phyloP scores from a whole-genome alignment of 2,797 vertebrate species.

The Apogon hyalosoma region DNA sequence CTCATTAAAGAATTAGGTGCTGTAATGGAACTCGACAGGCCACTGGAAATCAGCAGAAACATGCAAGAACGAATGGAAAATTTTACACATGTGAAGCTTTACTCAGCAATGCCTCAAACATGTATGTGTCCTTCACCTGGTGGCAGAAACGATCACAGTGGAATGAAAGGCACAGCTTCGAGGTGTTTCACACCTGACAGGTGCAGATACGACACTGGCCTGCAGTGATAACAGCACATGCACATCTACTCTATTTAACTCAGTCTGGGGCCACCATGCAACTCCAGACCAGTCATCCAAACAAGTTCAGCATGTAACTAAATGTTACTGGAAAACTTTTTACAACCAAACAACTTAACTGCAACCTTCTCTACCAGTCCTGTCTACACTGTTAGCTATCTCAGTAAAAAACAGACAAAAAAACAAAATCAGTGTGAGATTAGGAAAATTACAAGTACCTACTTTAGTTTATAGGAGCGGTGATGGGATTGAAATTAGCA shows the following conservation, averaged over 20 bases:
- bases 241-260: slow-evolving; percentile 35
- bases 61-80: slow-evolving; percentile 7
- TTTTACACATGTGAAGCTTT: slow-evolving; percentile 34
- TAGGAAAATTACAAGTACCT: no score
- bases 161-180: slow-evolving; percentile 33
- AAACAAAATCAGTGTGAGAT: no score
- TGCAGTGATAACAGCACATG: slow-evolving; percentile 45
- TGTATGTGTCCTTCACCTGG: slow-evolving; percentile 26
- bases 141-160: slow-evolving; percentile 16
- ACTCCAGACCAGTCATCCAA: slow-evolving; percentile 1
- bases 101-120: slow-evolving; percentile 25
- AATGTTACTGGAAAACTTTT: not conserved
- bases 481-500: no score
- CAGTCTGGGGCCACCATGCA: not conserved
- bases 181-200: slow-evolving; percentile 47
- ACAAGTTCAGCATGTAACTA: slow-evolving; percentile 1
- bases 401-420: no score
- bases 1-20: slow-evolving; percentile 35
- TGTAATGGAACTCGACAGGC: slow-evolving; percentile 1
- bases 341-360: no score
- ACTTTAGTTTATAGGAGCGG: no score
- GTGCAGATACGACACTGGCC: slow-evolving; percentile 55
- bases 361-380: no score
- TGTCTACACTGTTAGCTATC: no score
- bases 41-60: not conserved